Evolutionary conservation across 1,140 invertebrate species (phyloP).

Genomic region (Holotrichia oblita): DNA sequence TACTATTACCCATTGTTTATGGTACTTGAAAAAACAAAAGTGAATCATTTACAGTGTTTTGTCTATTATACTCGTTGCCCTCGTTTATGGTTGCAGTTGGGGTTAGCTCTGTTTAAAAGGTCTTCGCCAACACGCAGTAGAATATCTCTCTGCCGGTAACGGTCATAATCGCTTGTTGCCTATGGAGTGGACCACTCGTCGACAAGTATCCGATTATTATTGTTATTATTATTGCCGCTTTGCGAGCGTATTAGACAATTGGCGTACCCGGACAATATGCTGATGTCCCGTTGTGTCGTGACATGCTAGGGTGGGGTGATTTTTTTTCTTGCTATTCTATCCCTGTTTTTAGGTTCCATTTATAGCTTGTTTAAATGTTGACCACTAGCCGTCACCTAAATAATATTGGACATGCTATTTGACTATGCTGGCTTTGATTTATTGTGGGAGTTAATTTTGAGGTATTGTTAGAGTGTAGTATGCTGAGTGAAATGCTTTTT

Average conservation of each 20-base stretch:
- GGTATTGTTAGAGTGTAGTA: too few relatives aligned
- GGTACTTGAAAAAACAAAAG: conserved; percentile 48
- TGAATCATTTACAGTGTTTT: conserved; percentile 56
- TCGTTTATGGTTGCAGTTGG: conserved; percentile 38
- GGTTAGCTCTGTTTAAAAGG: conserved; percentile 29
- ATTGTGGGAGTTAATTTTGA: conserved; percentile 12
- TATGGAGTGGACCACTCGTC: neutral
- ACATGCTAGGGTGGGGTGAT: conserved; percentile 18
- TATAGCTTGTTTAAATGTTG: conserved; percentile 21
- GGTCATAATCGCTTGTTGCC: conserved; percentile 3
- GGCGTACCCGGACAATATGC: conserved; percentile 41
- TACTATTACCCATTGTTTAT: conserved; percentile 41
- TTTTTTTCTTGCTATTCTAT: conserved; percentile 25
- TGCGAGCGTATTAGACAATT: conserved; percentile 1
- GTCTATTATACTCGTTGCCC: conserved; percentile 49
- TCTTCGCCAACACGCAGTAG: neutral
- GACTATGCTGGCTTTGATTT: neutral
- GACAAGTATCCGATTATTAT: conserved; percentile 28
- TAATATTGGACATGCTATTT: conserved; percentile 4
- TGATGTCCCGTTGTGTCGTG: conserved; percentile 41
- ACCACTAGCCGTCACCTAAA: conserved; percentile 21
- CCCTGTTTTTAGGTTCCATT: neutral
- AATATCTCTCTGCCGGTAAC: neutral
- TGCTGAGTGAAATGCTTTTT: too few relatives aligned
- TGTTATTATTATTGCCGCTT: conserved; percentile 32